Evolutionary conservation across 1,140 invertebrate species (phyloP), one percentile per base, ranked within the genome.

Genomic region (Phortica variegata): DNA sequence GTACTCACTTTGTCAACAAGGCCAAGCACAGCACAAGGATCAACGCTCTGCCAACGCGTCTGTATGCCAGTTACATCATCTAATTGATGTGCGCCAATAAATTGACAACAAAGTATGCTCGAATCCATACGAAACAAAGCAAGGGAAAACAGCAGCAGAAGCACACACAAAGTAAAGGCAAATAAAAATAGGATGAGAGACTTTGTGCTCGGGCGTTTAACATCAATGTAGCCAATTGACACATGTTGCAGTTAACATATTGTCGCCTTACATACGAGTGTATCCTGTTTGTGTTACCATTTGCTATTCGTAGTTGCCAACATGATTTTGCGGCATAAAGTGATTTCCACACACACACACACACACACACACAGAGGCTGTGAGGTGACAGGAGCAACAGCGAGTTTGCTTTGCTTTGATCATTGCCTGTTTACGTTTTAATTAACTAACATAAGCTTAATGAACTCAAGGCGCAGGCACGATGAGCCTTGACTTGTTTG

Each of bases 371-470:
- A 26, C 23, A 26, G n/a, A n/a, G n/a, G n/a, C n/a, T n/a, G n/a
- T n/a, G n/a, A n/a, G n/a, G n/a, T n/a, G n/a, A n/a, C n/a, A n/a
- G n/a, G n/a, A n/a, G n/a, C n/a, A n/a, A n/a, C n/a, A n/a, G n/a
- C n/a, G n/a, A n/a, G n/a, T n/a, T n/a, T n/a, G n/a, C n/a, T n/a
- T n/a, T 26, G 23, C 57, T 59, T 59, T 59, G 48, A 43, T 55
- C 42, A 59, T 60, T 52, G 52, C 41, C 52, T 50, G 47, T 60
- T 60, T 60, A 53, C 47, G 42, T 52, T 60, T 60, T 60, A 60
- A 60, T 60, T 60, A 60, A 60, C 48, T 60, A 52, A 56, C 57
- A 54, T 43, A 29, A 58, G 52, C 58, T 55, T 59, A 60, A 60
- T 50, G 58, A 60, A 60, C 52, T 59, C 23, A 26, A 5, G 10